Percentiles rank a stretch among this genome's conserved stretches.
Conservation (phyloP, 2,888 invertebrate genomes). For the Spialia ferax region DNA sequence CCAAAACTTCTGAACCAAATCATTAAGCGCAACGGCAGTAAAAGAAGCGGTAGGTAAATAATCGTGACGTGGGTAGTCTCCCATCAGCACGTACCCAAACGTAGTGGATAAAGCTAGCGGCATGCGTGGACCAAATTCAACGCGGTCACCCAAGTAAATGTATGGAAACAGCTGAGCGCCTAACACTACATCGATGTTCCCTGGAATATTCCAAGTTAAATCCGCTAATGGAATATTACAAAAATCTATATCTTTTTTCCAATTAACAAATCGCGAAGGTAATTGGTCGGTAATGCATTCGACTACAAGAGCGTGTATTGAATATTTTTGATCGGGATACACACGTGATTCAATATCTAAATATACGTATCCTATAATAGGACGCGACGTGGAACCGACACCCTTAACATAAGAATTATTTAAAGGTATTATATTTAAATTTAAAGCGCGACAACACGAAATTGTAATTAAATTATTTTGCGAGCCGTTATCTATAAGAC, state of each 20-base stretch:
- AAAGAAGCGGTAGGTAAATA: neutral
- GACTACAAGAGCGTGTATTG: neutral
- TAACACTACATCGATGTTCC: neutral
- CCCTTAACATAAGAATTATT: neutral
- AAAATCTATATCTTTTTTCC: neutral
- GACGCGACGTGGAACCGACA: neutral
- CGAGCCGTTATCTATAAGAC: neutral
- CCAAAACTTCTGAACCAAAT: neutral
- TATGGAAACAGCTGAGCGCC: neutral
- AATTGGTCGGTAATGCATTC: neutral
- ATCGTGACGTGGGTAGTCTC: neutral
- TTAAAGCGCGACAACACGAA: neutral
- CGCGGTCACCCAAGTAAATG: neutral
- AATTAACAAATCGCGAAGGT: neutral
- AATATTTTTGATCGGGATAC: neutral
- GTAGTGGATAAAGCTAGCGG: neutral
- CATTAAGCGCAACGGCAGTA: neutral
- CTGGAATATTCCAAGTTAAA: neutral
- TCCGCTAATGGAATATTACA: neutral
- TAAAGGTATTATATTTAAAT: neutral
- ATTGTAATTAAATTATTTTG: constrained; percentile 4
- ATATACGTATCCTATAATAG: neutral
- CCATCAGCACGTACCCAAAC: neutral
- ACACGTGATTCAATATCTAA: constrained; percentile 6
- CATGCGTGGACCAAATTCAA: neutral